Evolutionary conservation across 2,888 invertebrate genomes (phyloP).

Genomic region (Drosophila subquinaria): DNA sequence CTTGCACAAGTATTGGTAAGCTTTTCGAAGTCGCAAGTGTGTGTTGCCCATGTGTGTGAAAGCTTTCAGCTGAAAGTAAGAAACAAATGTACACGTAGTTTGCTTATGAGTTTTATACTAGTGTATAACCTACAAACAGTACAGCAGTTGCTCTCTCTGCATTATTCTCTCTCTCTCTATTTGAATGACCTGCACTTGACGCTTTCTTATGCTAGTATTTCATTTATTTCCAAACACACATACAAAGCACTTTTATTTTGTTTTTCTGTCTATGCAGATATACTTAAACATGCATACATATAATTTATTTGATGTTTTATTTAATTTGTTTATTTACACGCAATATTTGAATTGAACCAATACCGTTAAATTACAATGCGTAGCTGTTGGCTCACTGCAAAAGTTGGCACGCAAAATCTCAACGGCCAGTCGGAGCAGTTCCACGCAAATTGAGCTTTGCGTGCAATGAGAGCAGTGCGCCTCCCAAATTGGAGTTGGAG

Average conservation of each 20-base stretch:
- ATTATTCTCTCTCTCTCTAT: constrained; percentile 1
- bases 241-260: constrained; percentile 42
- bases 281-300: constrained; percentile 31
- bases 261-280: constrained; percentile 3
- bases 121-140: constrained; percentile 10
- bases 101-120: constrained; percentile 44
- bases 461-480: constrained; percentile 71
- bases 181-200: constrained; percentile 15
- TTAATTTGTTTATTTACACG: constrained; percentile 78
- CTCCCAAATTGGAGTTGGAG: constrained; percentile 48
- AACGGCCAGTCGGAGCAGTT: constrained; percentile 83
- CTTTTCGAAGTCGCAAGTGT: constrained; percentile 11
- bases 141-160: constrained; percentile 25
- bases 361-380: constrained; percentile 47
- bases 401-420: constrained; percentile 85
- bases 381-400: constrained; percentile 88
- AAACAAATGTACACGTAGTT: constrained; percentile 39
- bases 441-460: constrained; percentile 81
- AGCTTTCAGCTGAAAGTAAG: constrained; percentile 40
- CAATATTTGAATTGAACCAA: constrained; percentile 66
- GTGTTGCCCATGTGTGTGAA: constrained; percentile 18
- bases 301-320: constrained; percentile 75
- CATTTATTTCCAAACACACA: constrained; percentile 28
- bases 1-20: constrained; percentile 7
- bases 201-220: constrained; percentile 37